These are phyloP conservation scores for Aporrectodea caliginosa DNA, from an alignment of 1,140 invertebrate genomes.

Conservation along the genomic window DNA sequence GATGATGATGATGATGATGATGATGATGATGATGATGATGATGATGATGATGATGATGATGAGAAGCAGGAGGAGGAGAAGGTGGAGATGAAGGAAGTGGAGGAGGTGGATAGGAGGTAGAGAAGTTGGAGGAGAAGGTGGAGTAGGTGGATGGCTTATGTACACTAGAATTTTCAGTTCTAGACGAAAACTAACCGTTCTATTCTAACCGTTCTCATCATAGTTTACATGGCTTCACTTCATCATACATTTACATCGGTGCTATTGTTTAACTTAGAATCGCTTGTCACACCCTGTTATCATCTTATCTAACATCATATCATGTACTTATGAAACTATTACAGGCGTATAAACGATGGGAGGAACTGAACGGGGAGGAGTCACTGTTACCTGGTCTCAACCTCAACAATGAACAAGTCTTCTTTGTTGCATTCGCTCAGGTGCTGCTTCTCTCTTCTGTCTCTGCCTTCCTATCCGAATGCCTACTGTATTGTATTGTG, in stretches of 20 bases:
- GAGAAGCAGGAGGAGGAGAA: not conserved
- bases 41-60: not conserved
- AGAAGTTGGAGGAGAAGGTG: too few relatives aligned
- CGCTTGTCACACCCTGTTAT: too few relatives aligned
- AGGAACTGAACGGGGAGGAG: not conserved
- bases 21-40: conserved; percentile 14
- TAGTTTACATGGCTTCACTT: too few relatives aligned
- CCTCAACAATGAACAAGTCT: not conserved
- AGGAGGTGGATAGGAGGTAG: not conserved
- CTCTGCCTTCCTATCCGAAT: too few relatives aligned
- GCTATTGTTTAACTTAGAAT: too few relatives aligned
- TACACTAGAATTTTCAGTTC: too few relatives aligned
- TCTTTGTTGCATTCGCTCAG: not conserved
- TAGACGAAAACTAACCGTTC: too few relatives aligned
- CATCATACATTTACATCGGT: too few relatives aligned
- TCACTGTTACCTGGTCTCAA: not conserved
- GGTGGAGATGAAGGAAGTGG: not conserved
- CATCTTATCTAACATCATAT: too few relatives aligned
- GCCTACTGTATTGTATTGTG: too few relatives aligned
- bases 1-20: not conserved
- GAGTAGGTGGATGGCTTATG: too few relatives aligned
- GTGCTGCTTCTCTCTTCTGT: not conserved
- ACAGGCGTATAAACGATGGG: not conserved
- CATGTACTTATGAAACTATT: not conserved
- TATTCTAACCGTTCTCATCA: too few relatives aligned